Base-by-base conservation (phyloP, 2,113 vertebrate species). In the Osmerus mordax region DNA sequence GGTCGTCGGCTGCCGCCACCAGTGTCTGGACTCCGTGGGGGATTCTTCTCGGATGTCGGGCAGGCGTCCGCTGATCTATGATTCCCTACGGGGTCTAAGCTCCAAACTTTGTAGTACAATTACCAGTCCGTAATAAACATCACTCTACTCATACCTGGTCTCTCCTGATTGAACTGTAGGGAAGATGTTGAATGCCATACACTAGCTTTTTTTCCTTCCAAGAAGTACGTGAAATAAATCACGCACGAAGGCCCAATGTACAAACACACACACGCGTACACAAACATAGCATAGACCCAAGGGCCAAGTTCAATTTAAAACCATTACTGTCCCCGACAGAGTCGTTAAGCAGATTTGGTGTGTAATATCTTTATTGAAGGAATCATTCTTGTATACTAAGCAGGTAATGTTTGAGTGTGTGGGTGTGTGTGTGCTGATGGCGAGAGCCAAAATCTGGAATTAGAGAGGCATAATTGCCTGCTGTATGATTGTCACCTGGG, bases 341-440 rank as follows among this genome's bases (percentile, higher is more conserved):
- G 85, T 87, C 71, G 84, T 90, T 90, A 90, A 89, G 87, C 82
- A 89, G 86, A 89, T 90, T 90, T 90, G 84, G 87, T 86, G 85
- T 86, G 85, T 89, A 89, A 90, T 89, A 86, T 88, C 88, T 90
- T 89, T 90, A 90, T 90, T 90, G 86, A 84, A 87, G 75, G 75
- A 88, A 90, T 90, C 86, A 81, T 89, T 90, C 88, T 91, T 89
- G 83, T 81, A 80, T 78, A 81, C 77, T 87, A 86, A 90, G 84
- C 88, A 89, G 81, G 86, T 86, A 85, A 80, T 82, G 73, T 81
- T 73, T 78, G 74, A 76, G 61, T 63, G 72, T 47, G 51, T 54
- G 63, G 78, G 61, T 55, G 61, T n/a, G 29, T 53, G 64, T 47
- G 32, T 58, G 36, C 21, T 18, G 23, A 51, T 55, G 8, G 53